Percentiles rank a stretch among this genome's conserved stretches.
phyloP scores from a whole-genome alignment of 2,888 invertebrate genomes.

The Cheilosia impressa region DNA sequence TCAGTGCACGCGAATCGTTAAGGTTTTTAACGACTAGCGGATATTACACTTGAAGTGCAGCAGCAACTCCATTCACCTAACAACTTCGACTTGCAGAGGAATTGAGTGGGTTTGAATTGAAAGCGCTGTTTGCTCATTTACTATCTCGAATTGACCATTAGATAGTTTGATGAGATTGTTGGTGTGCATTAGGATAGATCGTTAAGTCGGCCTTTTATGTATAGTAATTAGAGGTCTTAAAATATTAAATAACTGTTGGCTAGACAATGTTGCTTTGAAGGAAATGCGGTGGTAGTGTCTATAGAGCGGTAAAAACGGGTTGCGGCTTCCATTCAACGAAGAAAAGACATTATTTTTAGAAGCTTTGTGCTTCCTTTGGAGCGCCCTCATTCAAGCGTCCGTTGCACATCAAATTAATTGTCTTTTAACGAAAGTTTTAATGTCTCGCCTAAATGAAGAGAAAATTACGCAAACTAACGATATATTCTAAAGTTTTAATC shows the following conservation, averaged over 20 bases:
- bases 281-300: too few species aligned
- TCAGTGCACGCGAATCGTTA: constrained; percentile 70
- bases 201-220: constrained; percentile 12
- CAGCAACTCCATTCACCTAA: constrained; percentile 51
- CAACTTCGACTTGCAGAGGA: constrained; percentile 35
- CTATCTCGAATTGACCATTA: constrained; percentile 63
- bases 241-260: background rate
- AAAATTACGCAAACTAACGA: too few species aligned
- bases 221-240: constrained; percentile 32
- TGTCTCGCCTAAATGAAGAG: too few species aligned
- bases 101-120: constrained; percentile 39
- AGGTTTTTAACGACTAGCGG: constrained; percentile 69
- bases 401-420: too few species aligned
- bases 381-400: too few species aligned
- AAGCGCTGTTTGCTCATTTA: constrained; percentile 47
- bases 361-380: background rate
- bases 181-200: constrained; percentile 20
- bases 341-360: too few species aligned
- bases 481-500: too few species aligned
- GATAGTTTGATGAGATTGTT: constrained; percentile 24
- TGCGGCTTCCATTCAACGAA: too few species aligned
- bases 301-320: too few species aligned
- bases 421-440: too few species aligned
- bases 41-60: constrained; percentile 70
- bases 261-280: too few species aligned